Conservation (phyloP, 2,888 invertebrate species). For the Cephus nigrinus region DNA sequence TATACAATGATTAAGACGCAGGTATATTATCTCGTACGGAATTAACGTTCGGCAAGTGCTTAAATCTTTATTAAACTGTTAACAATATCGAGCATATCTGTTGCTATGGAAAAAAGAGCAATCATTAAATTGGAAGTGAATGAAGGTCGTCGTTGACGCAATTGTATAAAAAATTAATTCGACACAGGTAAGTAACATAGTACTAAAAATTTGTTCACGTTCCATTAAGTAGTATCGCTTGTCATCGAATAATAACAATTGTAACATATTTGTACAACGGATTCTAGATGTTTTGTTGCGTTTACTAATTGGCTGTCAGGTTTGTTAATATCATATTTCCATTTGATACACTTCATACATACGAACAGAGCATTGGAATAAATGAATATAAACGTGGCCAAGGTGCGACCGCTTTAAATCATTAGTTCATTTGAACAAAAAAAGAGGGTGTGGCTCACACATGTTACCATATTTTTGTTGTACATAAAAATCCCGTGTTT, state of each 20-base stretch:
- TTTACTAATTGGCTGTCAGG: constrained; percentile 60
- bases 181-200: constrained; percentile 18
- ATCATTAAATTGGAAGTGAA: not conserved
- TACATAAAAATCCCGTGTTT: constrained; percentile 35
- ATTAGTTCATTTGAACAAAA: constrained; percentile 40
- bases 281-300: constrained; percentile 34
- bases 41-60: not conserved
- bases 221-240: not conserved
- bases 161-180: not conserved
- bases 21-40: not conserved
- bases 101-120: not conserved
- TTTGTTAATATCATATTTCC: constrained; percentile 48
- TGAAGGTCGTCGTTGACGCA: not conserved
- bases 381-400: constrained; percentile 19
- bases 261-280: not conserved
- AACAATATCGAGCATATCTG: not conserved
- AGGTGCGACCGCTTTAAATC: constrained; percentile 32
- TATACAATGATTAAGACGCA: not conserved
- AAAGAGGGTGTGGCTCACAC: constrained; percentile 46
- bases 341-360: constrained; percentile 28
- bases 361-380: not conserved
- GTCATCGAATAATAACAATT: not conserved
- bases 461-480: constrained; percentile 28
- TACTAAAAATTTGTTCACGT: constrained; percentile 6
- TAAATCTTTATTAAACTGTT: not conserved